Evolutionary conservation across 2,113 vertebrate genomes (phyloP).

Genomic region (Phyllostomus hastatus): DNA sequence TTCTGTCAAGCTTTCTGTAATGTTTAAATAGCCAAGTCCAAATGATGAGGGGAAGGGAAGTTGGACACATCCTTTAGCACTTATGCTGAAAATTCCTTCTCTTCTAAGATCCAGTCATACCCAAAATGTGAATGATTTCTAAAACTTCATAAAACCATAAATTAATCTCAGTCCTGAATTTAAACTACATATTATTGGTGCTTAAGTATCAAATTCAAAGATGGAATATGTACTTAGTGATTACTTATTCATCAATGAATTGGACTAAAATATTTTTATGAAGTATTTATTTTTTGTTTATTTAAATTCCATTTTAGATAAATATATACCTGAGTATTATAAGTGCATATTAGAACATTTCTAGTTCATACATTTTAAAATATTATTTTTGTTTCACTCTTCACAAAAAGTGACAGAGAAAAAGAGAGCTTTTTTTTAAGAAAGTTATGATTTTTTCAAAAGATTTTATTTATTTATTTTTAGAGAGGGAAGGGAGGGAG

Average conservation of each 20-base stretch:
- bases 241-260: neutral
- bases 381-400: neutral
- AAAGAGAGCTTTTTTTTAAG: neutral
- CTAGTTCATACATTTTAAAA: neutral
- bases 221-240: neutral
- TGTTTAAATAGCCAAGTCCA: neutral
- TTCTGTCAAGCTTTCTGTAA: neutral
- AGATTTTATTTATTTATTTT: no score
- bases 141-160: neutral
- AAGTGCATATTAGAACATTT: neutral
- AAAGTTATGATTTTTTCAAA: no score
- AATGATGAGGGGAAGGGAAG: conserved; percentile 10
- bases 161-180: neutral
- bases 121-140: neutral
- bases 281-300: neutral
- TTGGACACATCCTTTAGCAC: neutral
- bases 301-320: neutral
- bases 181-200: neutral
- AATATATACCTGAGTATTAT: neutral
- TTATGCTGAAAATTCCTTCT: neutral
- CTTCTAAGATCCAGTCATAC: neutral
- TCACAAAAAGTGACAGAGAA: neutral
- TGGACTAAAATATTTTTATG: neutral
- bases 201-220: neutral
- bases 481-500: no score